phyloP scores from a whole-genome alignment of 2,113 vertebrate genomes.

The pig (Sus scrofa) region T2T-Sscrofa CM000827.6:70013001-70013500 shows the following conservation, averaged over 20 bases:
- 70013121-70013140: background rate
- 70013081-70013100: background rate
- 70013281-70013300: background rate
- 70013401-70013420: conserved; percentile 31
- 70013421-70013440: conserved; percentile 43
- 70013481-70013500: conserved; percentile 53
- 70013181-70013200: background rate
- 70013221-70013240: background rate
- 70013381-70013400: conserved; percentile 68
- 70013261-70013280: conserved; percentile 1
- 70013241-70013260: background rate
- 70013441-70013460: conserved; percentile 74
- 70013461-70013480: conserved; percentile 49
- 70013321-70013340: background rate
- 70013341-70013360: background rate
- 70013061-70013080: background rate
- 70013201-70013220: background rate
- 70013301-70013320: conserved; percentile 54
- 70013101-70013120: background rate
- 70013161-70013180: background rate
- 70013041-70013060: background rate
- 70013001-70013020: background rate
- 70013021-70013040: background rate
- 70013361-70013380: conserved; percentile 11
- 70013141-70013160: background rate